Evolutionary conservation across 1,140 invertebrate species (phyloP), one percentile per base, ranked within the genome.

Genomic region (Drosophila pseudoobscura): DNA sequence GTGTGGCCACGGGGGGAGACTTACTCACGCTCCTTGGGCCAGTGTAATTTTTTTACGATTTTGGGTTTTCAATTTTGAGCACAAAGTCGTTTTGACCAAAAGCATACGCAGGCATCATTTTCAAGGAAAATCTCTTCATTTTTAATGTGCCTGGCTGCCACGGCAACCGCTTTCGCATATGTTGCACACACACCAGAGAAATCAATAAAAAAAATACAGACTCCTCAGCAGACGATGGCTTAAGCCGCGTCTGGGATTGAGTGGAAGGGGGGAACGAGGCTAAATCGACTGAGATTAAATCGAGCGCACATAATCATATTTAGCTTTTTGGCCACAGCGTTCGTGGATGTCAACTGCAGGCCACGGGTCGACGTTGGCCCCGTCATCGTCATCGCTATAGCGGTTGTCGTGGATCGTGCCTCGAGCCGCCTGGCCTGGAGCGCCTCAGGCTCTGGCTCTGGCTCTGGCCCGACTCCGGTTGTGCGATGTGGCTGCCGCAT

Each of bases 121-220:
- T 88, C 83, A 88, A 88, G 78, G 83, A 88, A 88, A 88, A 88
- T 88, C 83, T 88, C 83, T 88, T 88, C 78, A 88, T 83, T 85
- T 85, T 85, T 82, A 78, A 82, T 82, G 82, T 68, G 66, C 56
- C 52, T 74, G 74, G 74, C 73, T 55, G 65, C 45, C 31, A 50
- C 68, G 60, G 49, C 47, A 54, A 66, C 64, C 62, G 53, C 8
- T 31, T 57, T 87, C 74, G 52, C 74, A 87, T 78, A 65, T 87
- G 82, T 60, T 66, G 77, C 51, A 66, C 59, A 47, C 55, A 66
- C 72, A 51, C 51, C 29, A 44, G 55, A 66, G 72, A 77, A 76
- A 68, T 56, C 66, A 52, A 75, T 49, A 75, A 52, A 39, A 53
- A 56, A 50, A 11, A 41, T 20, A 31, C 22, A 13, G 17, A 6